Evolutionary conservation across 2,888 invertebrate genomes (phyloP).

Genomic region (Caradrina clavipalpis): DNA sequence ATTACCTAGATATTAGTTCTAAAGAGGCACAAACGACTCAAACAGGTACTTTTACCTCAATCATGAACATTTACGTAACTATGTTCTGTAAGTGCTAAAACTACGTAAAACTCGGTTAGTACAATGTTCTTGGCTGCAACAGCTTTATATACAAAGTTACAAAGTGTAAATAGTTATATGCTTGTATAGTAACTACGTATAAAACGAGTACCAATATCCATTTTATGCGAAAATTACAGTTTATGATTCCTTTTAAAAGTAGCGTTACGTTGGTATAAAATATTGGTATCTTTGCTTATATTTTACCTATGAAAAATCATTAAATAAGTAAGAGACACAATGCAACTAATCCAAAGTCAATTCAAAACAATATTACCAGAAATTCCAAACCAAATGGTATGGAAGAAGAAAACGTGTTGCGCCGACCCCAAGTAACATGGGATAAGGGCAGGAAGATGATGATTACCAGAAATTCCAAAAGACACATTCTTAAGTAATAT

Average conservation of each 20-base stretch:
- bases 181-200: background rate
- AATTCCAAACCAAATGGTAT: too few relatives aligned
- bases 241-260: background rate
- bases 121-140: slow-evolving; percentile 6
- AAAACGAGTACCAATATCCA: background rate
- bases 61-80: slow-evolving; percentile 2
- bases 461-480: too few relatives aligned
- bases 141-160: slow-evolving; percentile 3
- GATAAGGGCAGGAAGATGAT: too few relatives aligned
- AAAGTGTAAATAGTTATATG: slow-evolving; percentile 5
- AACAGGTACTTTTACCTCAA: background rate
- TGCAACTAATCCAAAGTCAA: too few relatives aligned
- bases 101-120: background rate
- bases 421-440: too few relatives aligned
- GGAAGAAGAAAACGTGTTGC: too few relatives aligned
- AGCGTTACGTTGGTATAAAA: background rate
- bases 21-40: background rate
- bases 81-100: background rate
- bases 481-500: too few relatives aligned
- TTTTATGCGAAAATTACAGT: background rate
- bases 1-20: background rate
- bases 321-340: too few relatives aligned
- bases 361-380: too few relatives aligned
- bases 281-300: too few relatives aligned
- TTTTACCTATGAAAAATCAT: too few relatives aligned